A percentile compares a stretch with the other conserved stretches of the same genome.
Conservation (phyloP, 2,113 vertebrate species). For the Lipophrys pholis region DNA sequence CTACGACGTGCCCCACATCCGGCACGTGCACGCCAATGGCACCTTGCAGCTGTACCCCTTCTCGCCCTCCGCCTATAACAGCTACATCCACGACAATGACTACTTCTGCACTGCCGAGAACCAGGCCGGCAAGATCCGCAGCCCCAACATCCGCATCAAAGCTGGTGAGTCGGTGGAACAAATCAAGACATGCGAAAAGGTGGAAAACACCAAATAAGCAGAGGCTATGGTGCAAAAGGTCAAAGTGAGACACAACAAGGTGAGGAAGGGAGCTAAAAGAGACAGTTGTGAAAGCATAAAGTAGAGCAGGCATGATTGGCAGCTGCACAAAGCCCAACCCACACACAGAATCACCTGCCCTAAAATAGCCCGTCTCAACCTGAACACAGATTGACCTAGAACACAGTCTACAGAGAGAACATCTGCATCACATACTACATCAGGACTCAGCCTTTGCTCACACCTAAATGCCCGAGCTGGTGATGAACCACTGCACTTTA, state of each 20-base stretch:
- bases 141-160: constrained; percentile 98
- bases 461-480: constrained; percentile 56
- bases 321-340: constrained; percentile 65
- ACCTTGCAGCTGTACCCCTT: constrained; percentile 98
- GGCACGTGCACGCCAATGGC: constrained; percentile 98
- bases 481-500: constrained; percentile 48
- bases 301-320: constrained; percentile 71
- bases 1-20: constrained; percentile 99
- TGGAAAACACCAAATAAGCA: not conserved
- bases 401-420: constrained; percentile 73
- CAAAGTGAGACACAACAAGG: constrained; percentile 6
- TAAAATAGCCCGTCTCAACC: constrained; percentile 72
- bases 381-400: constrained; percentile 78
- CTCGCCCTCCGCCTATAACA: constrained; percentile 99
- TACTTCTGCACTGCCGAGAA: constrained; percentile 99
- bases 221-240: constrained; percentile 13
- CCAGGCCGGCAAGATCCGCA: constrained; percentile 97
- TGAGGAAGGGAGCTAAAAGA: constrained; percentile 18
- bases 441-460: constrained; percentile 38
- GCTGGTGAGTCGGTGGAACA: constrained; percentile 86
- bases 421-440: constrained; percentile 67
- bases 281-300: constrained; percentile 46
- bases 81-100: constrained; percentile 99
- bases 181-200: not conserved
- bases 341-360: constrained; percentile 68